Evolutionary conservation across 2,113 vertebrate species (phyloP).

Genomic region (Callionymus lyra): DNA sequence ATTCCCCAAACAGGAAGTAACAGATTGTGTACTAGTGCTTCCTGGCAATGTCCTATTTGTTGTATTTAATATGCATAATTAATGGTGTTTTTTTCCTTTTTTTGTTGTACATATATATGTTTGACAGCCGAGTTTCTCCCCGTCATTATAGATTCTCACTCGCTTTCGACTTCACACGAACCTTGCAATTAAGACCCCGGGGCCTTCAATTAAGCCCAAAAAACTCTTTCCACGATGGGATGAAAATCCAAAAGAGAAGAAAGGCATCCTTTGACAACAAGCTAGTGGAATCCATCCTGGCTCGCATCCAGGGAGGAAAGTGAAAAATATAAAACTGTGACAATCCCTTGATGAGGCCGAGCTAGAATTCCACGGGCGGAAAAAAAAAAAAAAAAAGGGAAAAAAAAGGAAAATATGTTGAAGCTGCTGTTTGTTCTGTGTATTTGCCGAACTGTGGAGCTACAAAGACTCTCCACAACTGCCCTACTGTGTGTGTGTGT

Average conservation of each 20-base stretch:
- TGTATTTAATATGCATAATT: too few species aligned
- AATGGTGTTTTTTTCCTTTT: too few species aligned
- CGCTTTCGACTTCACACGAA: constrained; percentile 28
- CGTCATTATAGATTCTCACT: too few species aligned
- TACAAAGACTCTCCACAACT: constrained; percentile 31
- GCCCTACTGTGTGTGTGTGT: constrained; percentile 3
- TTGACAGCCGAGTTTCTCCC: too few species aligned
- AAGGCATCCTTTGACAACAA: background rate
- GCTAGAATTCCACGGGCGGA: background rate
- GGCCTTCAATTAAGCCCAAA: constrained; percentile 9
- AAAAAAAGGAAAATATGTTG: background rate
- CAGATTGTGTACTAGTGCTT: background rate
- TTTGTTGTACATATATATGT: too few species aligned
- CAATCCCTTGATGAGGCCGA: background rate
- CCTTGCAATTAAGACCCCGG: constrained; percentile 19
- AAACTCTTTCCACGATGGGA: constrained; percentile 6
- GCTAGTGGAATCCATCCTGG: background rate
- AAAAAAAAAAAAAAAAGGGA: too few species aligned
- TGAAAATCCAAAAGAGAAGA: constrained; percentile 7
- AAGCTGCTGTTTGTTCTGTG: constrained; percentile 16
- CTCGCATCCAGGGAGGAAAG: background rate
- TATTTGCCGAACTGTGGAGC: constrained; percentile 29
- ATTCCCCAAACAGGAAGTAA: constrained; percentile 1
- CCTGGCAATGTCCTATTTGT: too few species aligned
- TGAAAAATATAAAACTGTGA: constrained; percentile 1